Evolutionary conservation across 2,888 invertebrate genomes (phyloP).

Genomic region (Caenorhabditis japonica): DNA sequence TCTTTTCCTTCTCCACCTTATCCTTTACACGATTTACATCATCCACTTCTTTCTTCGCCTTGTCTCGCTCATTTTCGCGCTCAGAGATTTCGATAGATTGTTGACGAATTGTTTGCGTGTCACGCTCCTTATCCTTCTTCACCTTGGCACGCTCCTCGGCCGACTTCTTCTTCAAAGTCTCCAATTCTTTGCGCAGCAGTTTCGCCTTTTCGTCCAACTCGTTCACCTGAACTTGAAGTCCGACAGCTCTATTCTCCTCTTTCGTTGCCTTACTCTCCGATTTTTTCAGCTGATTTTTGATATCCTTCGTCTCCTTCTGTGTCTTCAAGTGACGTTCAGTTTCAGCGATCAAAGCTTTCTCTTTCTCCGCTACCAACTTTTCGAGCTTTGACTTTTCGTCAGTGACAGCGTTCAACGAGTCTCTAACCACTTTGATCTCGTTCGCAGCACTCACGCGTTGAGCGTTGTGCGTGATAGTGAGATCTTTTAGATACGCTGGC

Average conservation of each 20-base stretch:
- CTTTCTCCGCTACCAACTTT: background rate
- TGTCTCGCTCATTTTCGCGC: conserved; percentile 37
- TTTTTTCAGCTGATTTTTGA: conserved; percentile 56
- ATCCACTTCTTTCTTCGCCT: conserved; percentile 34
- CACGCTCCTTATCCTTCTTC: conserved; percentile 60
- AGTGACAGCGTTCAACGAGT: background rate
- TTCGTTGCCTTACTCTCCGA: conserved; percentile 60
- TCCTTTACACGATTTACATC: conserved; percentile 35
- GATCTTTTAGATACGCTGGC: conserved; percentile 5
- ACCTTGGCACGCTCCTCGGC: conserved; percentile 58
- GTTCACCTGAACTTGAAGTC: conserved; percentile 47
- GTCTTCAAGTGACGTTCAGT: conserved; percentile 32
- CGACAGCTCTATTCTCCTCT: conserved; percentile 56
- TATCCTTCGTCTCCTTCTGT: conserved; percentile 54
- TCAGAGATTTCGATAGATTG: conserved; percentile 41
- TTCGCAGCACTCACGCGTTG: background rate
- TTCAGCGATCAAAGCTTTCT: conserved; percentile 20
- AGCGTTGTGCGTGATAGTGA: background rate
- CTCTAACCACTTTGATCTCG: background rate
- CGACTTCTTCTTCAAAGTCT: conserved; percentile 63
- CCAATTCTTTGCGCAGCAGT: conserved; percentile 56
- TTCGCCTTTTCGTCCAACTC: conserved; percentile 63
- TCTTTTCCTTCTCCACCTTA: conserved; percentile 49
- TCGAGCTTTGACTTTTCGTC: conserved; percentile 22
- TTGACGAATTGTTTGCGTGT: conserved; percentile 34